Evolutionary conservation across 2,888 invertebrate genomes (phyloP).

Genomic region (Cerceris ruficornis): DNA sequence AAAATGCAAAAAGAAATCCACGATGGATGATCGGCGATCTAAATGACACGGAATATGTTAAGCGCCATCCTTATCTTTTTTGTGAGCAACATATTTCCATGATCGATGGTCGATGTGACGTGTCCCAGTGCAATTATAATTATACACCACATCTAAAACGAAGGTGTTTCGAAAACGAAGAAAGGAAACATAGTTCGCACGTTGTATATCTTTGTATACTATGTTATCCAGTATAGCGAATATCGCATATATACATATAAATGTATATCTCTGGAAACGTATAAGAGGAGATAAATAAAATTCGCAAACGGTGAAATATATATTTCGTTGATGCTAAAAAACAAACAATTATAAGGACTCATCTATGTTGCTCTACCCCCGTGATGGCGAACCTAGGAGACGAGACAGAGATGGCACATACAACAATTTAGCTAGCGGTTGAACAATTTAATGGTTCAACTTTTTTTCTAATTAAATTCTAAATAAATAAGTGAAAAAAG

Average conservation of each 20-base stretch:
- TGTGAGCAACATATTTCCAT: constrained; percentile 19
- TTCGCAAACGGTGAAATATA: constrained; percentile 43
- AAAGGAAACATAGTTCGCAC: constrained; percentile 56
- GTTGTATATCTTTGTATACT: constrained; percentile 72
- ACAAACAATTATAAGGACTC: not conserved
- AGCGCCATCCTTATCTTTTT: not conserved
- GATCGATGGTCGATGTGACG: constrained; percentile 59
- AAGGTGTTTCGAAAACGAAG: constrained; percentile 11
- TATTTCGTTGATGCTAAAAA: constrained; percentile 44
- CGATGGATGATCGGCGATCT: too few relatives aligned
- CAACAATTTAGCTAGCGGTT: too few relatives aligned
- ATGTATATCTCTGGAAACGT: constrained; percentile 56
- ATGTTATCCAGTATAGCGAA: constrained; percentile 57
- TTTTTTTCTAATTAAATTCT: too few relatives aligned
- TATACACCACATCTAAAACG: constrained; percentile 13
- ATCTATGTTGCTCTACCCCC: too few relatives aligned
- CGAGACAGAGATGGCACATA: too few relatives aligned
- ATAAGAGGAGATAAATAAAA: constrained; percentile 61
- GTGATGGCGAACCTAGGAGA: too few relatives aligned
- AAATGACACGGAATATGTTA: too few relatives aligned
- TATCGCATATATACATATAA: constrained; percentile 45
- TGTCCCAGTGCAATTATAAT: constrained; percentile 45
- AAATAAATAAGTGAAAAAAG: too few relatives aligned
- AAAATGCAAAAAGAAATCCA: too few relatives aligned
- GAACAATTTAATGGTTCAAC: too few relatives aligned